A percentile compares a stretch with the other conserved stretches of the same genome.
Evolutionary conservation across 2,113 vertebrate genomes (phyloP).

Genomic region (Grallaria varia): DNA sequence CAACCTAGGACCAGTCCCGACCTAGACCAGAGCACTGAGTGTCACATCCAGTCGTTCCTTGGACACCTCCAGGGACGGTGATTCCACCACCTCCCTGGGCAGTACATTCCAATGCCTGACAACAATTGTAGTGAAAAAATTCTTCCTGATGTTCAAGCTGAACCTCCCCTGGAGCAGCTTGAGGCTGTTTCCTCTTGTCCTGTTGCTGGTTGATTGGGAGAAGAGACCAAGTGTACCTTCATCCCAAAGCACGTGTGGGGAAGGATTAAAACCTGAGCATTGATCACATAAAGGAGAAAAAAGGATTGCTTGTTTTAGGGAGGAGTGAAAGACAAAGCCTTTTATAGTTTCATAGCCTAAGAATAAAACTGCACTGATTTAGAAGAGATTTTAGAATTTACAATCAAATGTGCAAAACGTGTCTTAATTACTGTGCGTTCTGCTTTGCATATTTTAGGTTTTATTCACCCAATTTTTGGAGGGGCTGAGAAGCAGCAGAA

Average conservation of each 20-base stretch:
- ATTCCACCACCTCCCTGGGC: background rate
- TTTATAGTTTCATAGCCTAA: background rate
- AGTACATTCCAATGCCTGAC: background rate
- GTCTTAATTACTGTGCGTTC: background rate
- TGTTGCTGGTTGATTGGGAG: background rate
- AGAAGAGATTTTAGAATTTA: background rate
- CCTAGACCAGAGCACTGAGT: background rate
- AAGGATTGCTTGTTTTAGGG: background rate
- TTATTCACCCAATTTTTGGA: background rate
- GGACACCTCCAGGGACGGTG: background rate
- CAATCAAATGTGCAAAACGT: background rate
- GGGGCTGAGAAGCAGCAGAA: background rate
- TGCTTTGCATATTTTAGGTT: accelerated
- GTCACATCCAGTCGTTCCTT: accelerated
- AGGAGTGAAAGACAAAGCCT: background rate
- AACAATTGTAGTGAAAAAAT: background rate
- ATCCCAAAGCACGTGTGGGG: accelerated
- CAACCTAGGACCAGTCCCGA: background rate
- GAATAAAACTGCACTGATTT: background rate
- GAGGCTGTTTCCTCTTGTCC: background rate
- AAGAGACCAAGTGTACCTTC: background rate
- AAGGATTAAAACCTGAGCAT: background rate
- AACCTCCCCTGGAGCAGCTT: too few species aligned
- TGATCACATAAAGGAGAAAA: background rate
- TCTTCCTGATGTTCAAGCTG: background rate